Percentiles rank a stretch among this genome's conserved stretches.
Evolutionary conservation across 1,140 invertebrate species (phyloP).

Genomic region (Drosophila auraria): DNA sequence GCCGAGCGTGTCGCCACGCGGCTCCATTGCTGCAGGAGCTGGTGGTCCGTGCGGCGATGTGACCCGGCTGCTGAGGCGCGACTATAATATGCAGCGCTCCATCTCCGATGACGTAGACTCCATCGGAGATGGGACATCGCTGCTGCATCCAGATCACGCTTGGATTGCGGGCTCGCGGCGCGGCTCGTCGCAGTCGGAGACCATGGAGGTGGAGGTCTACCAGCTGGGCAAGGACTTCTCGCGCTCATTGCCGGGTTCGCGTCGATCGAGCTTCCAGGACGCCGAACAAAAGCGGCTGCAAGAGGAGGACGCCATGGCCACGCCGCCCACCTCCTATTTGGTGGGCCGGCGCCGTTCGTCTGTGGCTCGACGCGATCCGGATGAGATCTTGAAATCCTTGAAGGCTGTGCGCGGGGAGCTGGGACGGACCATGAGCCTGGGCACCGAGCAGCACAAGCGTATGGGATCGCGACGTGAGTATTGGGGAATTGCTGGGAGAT

Average conservation of each 20-base stretch:
- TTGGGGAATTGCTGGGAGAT: not conserved
- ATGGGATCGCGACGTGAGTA: conserved; percentile 88
- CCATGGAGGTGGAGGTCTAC: conserved; percentile 93
- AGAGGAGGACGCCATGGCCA: conserved; percentile 86
- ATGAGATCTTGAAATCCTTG: conserved; percentile 91
- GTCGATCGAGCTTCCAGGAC: conserved; percentile 93
- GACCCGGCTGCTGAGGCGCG: conserved; percentile 87
- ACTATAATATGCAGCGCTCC: conserved; percentile 89
- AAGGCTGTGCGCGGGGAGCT: conserved; percentile 92
- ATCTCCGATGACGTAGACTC: conserved; percentile 91
- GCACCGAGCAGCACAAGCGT: conserved; percentile 86
- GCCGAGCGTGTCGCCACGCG: conserved; percentile 91
- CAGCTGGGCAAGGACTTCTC: conserved; percentile 94
- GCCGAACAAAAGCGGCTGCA: conserved; percentile 85
- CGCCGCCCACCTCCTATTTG: conserved; percentile 87
- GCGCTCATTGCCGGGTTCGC: conserved; percentile 92
- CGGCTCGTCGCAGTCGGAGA: conserved; percentile 94
- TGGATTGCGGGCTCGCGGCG: conserved; percentile 91
- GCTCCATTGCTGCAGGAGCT: conserved; percentile 88
- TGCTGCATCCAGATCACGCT: conserved; percentile 93
- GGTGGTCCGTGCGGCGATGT: conserved; percentile 86
- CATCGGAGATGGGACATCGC: conserved; percentile 89
- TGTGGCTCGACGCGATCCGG: conserved; percentile 91
- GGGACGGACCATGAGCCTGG: conserved; percentile 91
- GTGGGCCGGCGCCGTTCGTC: conserved; percentile 91